These are phyloP conservation scores for Enteromius anoplus DNA, from an alignment of 2,797 vertebrate species.

Conservation along the genomic window DNA sequence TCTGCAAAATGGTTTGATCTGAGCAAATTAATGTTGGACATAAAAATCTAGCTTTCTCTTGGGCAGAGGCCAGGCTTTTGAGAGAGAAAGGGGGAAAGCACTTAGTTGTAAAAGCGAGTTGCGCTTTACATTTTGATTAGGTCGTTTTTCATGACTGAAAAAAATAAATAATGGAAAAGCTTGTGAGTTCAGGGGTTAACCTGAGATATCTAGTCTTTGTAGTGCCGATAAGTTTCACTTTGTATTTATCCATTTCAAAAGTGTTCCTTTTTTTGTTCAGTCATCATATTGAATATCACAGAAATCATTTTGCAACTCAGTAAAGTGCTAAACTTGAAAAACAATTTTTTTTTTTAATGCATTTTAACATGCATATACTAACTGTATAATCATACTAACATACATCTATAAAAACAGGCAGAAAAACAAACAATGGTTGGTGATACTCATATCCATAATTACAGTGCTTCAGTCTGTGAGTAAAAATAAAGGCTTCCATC, in stretches of 20 bases:
- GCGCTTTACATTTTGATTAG: conserved; percentile 56
- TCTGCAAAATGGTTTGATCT: conserved; percentile 52
- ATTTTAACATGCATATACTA: neutral
- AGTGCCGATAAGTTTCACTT: neutral
- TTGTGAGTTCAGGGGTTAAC: conserved; percentile 46
- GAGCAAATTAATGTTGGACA: conserved; percentile 61
- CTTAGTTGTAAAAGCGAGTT: conserved; percentile 47
- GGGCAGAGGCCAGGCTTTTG: conserved; percentile 54
- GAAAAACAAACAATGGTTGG: conserved; percentile 51
- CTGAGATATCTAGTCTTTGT: conserved; percentile 14
- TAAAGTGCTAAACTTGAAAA: neutral
- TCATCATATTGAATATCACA: neutral
- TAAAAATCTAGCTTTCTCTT: conserved; percentile 54
- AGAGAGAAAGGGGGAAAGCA: conserved; percentile 49
- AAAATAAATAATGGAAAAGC: conserved; percentile 27
- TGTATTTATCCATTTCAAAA: neutral
- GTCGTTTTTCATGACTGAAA: conserved; percentile 53
- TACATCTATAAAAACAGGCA: neutral
- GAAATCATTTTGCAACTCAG: neutral
- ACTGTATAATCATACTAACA: neutral
- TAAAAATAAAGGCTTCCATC: conserved; percentile 58
- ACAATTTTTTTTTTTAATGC: neutral
- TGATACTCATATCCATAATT: conserved; percentile 57
- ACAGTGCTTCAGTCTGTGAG: conserved; percentile 50
- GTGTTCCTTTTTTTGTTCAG: neutral